Conservation (phyloP, 2,797 vertebrate genomes). For the Malurus leucopterus region DNA sequence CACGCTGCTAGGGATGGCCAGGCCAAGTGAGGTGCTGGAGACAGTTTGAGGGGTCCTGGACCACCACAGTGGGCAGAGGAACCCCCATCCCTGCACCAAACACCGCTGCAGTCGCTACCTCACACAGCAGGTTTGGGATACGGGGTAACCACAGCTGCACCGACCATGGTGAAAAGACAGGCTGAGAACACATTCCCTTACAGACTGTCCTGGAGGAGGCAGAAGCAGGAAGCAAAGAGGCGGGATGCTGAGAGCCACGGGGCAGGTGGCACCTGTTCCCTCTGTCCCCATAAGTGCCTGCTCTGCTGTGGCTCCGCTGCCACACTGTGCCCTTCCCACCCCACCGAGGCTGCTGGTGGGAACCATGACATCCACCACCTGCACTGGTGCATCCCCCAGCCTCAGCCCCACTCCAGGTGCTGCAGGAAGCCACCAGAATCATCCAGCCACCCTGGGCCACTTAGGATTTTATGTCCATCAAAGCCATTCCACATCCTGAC, state of each 20-base stretch:
- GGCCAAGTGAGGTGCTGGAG: background rate
- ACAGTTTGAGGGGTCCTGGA: background rate
- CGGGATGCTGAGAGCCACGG: background rate
- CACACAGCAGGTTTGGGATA: background rate
- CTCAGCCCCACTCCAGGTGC: background rate
- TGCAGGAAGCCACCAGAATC: background rate
- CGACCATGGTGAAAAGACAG: rapidly evolving
- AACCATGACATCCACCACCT: background rate
- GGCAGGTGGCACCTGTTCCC: background rate
- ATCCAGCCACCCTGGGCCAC: background rate
- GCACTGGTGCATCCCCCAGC: background rate
- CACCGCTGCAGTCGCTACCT: background rate
- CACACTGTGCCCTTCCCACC: background rate
- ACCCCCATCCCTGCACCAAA: background rate
- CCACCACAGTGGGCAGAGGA: background rate
- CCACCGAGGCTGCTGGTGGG: background rate
- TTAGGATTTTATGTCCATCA: background rate
- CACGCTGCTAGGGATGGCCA: background rate
- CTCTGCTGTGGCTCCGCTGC: background rate
- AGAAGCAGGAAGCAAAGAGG: background rate
- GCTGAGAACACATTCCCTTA: background rate
- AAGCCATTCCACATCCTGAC: background rate
- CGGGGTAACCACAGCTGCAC: background rate
- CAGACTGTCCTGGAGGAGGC: background rate
- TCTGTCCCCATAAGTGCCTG: rapidly evolving